Conservation (phyloP, 2,113 vertebrate genomes). For the Nothoprocta pentlandii region DNA sequence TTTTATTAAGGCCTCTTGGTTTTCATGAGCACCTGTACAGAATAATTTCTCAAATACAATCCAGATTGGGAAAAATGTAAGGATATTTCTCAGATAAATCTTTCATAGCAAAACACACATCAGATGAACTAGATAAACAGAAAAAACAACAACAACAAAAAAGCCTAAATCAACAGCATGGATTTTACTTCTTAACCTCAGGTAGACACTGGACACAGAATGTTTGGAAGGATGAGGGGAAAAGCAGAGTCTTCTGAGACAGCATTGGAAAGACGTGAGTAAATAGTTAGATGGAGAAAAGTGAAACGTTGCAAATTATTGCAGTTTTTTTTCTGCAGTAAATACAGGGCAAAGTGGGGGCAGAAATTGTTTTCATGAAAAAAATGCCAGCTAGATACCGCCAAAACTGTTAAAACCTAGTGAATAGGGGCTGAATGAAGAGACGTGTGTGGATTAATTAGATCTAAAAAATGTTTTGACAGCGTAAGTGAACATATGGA, state of each 20-base stretch:
- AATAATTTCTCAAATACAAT: conserved; percentile 36
- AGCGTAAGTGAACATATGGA: conserved; percentile 81
- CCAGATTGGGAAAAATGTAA: conserved; percentile 16
- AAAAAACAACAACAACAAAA: conserved; percentile 45
- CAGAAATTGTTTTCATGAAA: conserved; percentile 28
- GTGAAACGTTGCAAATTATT: background rate
- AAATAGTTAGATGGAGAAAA: background rate
- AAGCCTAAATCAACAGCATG: conserved; percentile 14
- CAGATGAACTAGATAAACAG: conserved; percentile 5
- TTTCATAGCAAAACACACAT: background rate
- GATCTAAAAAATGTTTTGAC: conserved; percentile 76
- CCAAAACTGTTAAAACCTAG: conserved; percentile 28
- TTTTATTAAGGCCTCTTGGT: background rate
- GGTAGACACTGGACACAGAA: background rate
- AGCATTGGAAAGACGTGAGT: background rate
- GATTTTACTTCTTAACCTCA: background rate
- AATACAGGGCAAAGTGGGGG: background rate
- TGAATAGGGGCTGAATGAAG: conserved; percentile 53
- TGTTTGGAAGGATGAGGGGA: background rate
- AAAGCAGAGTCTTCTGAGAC: background rate
- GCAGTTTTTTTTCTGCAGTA: background rate
- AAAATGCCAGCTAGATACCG: conserved; percentile 70
- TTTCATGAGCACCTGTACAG: conserved; percentile 30
- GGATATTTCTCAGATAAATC: background rate
- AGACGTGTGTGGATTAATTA: conserved; percentile 70